Percentiles rank a stretch among this genome's conserved stretches.
Evolutionary conservation across 2,797 vertebrate species (phyloP).

Genomic region (Xenentodon cancila): DNA sequence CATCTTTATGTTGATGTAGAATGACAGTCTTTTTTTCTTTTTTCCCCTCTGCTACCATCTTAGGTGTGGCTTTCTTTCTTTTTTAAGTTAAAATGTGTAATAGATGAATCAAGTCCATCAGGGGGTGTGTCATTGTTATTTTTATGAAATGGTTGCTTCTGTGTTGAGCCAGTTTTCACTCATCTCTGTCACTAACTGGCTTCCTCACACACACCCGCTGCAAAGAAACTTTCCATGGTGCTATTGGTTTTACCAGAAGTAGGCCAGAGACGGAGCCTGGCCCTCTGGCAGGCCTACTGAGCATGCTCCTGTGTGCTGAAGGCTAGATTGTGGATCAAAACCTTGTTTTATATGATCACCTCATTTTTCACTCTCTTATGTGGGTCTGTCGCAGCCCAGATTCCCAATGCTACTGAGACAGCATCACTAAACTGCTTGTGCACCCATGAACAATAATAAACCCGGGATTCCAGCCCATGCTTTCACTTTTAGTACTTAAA

Average conservation of each 20-base stretch:
- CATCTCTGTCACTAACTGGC: slow-evolving; percentile 32
- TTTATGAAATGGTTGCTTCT: neutral
- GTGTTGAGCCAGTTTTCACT: slow-evolving; percentile 47
- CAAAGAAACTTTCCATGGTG: slow-evolving; percentile 69
- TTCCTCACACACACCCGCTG: slow-evolving; percentile 8
- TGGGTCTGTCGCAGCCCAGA: slow-evolving; percentile 26
- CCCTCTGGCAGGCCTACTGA: slow-evolving; percentile 75
- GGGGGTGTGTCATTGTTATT: too few species aligned
- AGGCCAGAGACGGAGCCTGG: slow-evolving; percentile 82
- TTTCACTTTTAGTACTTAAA: neutral
- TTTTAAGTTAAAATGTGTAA: slow-evolving; percentile 14
- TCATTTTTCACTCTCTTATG: slow-evolving; percentile 24
- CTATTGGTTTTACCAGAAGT: slow-evolving; percentile 79
- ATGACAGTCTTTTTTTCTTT: slow-evolving; percentile 22
- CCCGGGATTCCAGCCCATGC: neutral
- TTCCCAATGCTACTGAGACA: slow-evolving; percentile 5
- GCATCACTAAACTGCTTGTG: neutral
- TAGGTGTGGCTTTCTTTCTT: slow-evolving; percentile 15
- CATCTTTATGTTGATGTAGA: slow-evolving; percentile 27
- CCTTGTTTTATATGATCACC: slow-evolving; percentile 31
- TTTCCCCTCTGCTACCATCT: slow-evolving; percentile 26
- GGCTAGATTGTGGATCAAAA: slow-evolving; percentile 58
- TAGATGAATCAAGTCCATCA: slow-evolving; percentile 46
- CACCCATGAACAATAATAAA: too few species aligned
- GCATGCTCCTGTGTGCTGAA: slow-evolving; percentile 82